Base-by-base conservation (phyloP, 37 sponge, comb jelly and placozoan species). In the Halisarca cf. caerulea region DNA sequence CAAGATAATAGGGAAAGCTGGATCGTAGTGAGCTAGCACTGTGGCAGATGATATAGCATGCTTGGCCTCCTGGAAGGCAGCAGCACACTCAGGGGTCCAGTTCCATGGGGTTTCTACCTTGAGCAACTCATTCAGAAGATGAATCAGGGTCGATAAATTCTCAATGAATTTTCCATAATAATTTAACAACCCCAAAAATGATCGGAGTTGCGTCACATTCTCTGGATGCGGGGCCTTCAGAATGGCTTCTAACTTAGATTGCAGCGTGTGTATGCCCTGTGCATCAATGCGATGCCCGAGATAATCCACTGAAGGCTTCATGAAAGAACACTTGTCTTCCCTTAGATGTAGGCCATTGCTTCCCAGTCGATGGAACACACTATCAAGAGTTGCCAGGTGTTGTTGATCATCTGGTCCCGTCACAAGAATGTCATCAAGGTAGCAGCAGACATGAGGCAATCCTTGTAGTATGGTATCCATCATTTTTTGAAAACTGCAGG, bases 381-480 rank as follows among this genome's bases (percentile, higher is more conserved):
- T 34, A 60, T 78, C 79, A 14, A 78, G 64, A 17, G 57, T 59
- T 21, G 21, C 32, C 64, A 85, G 38, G 43, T 85, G 86, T 32
- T 78, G 80, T 60, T 27, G 59, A 40, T 58, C 82, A 57, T 14
- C 55, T 27, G 25, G n/a, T n/a, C 86, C 86, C 38, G 80, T 79
- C 2, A 85, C 80, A 0, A 78, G 66, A 24, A 85, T 60, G 25
- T 85, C 86, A 58, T 85, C 78, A 25, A 66, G 30, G 39, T 66
- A 82, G 32, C 83, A 66, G 23, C 64, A 44, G 28, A 82, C 83
- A 58, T 79, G 43, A 15, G 4, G 21, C 18, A 82, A 17, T 23
- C 83, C 88, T 59, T 88, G 82, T 33, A 82, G 78, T 44, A 88
- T 17, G 47, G 33, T 82, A 8, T 88, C 83, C 88, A 82, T 88